phyloP scores from a whole-genome alignment of 2,113 vertebrate species.

The Saguinus imperator region DNA sequence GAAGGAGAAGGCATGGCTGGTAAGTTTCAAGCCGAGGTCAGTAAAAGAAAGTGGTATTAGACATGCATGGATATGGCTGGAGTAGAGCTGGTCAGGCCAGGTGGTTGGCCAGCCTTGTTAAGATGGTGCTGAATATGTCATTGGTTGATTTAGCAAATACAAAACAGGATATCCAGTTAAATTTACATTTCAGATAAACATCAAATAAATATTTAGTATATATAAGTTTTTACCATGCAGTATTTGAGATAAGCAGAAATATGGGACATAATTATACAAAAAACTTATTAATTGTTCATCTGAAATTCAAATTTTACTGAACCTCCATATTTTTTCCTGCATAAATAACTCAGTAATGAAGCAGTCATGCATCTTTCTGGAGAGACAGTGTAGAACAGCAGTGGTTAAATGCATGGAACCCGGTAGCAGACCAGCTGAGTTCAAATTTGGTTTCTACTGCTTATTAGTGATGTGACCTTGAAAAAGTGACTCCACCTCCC shows the following conservation, averaged over 20 bases:
- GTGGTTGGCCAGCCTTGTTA: background rate
- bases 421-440: constrained; percentile 1
- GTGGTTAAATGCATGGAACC: background rate
- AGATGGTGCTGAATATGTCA: background rate
- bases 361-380: background rate
- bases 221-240: background rate
- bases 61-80: background rate
- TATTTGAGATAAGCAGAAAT: background rate
- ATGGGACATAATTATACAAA: background rate
- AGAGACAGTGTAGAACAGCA: background rate
- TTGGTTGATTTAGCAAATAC: background rate
- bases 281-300: background rate
- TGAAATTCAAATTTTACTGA: background rate
- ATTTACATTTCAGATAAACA: constrained; percentile 30
- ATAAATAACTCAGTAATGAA: background rate
- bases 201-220: background rate
- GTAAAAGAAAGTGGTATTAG: background rate
- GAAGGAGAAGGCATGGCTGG: background rate
- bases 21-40: background rate
- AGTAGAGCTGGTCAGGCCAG: background rate
- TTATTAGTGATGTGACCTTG: constrained; percentile 41
- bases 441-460: constrained; percentile 15
- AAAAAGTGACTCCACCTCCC: constrained; percentile 26
- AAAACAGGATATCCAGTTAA: background rate
- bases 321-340: background rate